phyloP scores from a whole-genome alignment of 2,113 vertebrate species.

The Halcyon malimbica region DNA sequence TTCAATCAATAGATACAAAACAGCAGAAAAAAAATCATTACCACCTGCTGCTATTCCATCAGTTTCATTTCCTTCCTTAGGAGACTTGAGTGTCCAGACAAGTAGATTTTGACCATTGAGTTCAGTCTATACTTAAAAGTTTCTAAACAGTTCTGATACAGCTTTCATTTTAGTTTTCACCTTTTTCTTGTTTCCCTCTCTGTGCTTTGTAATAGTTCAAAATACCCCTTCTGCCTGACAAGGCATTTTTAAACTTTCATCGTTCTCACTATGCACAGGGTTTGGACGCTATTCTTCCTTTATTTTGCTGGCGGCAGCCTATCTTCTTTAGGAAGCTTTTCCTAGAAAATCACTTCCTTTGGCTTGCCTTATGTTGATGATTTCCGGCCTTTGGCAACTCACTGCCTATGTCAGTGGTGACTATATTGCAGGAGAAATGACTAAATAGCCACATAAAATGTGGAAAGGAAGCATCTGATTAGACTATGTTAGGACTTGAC shows the following conservation, averaged over 20 bases:
- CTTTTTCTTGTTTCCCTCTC: neutral
- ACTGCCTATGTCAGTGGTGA: neutral
- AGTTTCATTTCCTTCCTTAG: neutral
- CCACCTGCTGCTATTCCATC: neutral
- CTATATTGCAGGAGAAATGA: neutral
- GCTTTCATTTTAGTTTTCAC: neutral
- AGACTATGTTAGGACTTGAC: neutral
- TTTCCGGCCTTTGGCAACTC: neutral
- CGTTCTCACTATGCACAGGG: neutral
- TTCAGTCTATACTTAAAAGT: neutral
- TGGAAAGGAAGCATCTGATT: neutral
- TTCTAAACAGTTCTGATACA: neutral
- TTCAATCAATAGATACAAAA: slow-evolving; percentile 18
- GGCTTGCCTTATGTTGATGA: neutral
- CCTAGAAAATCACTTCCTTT: neutral
- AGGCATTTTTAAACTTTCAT: neutral
- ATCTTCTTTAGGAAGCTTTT: neutral
- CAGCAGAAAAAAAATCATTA: neutral
- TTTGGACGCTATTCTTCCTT: neutral
- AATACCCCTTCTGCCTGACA: neutral
- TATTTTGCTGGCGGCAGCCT: neutral
- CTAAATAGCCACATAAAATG: neutral
- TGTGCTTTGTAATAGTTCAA: neutral
- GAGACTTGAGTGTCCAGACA: neutral
- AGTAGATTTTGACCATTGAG: neutral